Conservation (phyloP, 2,888 invertebrate genomes). For the Pocota personata region DNA sequence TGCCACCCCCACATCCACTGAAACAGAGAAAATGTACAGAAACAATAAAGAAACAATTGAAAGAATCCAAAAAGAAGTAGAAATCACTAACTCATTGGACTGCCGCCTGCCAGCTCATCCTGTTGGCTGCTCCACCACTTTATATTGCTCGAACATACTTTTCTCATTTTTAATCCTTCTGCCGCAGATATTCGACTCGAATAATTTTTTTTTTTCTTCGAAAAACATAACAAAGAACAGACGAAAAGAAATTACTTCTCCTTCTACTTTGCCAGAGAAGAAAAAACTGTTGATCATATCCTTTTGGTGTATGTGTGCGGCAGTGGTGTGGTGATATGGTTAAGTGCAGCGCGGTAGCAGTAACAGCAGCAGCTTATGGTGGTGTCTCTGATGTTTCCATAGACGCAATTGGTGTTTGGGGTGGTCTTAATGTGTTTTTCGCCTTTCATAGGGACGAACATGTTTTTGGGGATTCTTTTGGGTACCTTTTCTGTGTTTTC, state of each 20-base stretch:
- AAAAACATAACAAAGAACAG: conserved; percentile 33
- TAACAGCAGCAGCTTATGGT: conserved; percentile 24
- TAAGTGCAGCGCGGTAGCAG: conserved; percentile 33
- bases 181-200: conserved; percentile 60
- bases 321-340: conserved; percentile 4
- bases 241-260: conserved; percentile 58
- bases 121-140: conserved; percentile 19
- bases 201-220: not conserved
- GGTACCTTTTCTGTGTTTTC: not conserved
- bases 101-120: conserved; percentile 22
- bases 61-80: conserved; percentile 59
- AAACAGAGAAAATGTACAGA: conserved; percentile 18
- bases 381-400: conserved; percentile 23
- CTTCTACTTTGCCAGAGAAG: not conserved
- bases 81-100: conserved; percentile 71
- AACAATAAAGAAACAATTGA: conserved; percentile 71
- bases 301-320: conserved; percentile 12
- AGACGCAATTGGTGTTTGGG: conserved; percentile 43
- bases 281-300: conserved; percentile 70
- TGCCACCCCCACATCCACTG: not conserved
- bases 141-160: conserved; percentile 55
- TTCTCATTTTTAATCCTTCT: conserved; percentile 72
- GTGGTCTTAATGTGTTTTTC: conserved; percentile 50
- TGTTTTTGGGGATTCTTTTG: conserved; percentile 18
- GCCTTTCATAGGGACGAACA: conserved; percentile 28